These are phyloP conservation scores for Dicentrarchus labrax DNA, from an alignment of 2,113 vertebrate species.

Conservation along the genomic window DNA sequence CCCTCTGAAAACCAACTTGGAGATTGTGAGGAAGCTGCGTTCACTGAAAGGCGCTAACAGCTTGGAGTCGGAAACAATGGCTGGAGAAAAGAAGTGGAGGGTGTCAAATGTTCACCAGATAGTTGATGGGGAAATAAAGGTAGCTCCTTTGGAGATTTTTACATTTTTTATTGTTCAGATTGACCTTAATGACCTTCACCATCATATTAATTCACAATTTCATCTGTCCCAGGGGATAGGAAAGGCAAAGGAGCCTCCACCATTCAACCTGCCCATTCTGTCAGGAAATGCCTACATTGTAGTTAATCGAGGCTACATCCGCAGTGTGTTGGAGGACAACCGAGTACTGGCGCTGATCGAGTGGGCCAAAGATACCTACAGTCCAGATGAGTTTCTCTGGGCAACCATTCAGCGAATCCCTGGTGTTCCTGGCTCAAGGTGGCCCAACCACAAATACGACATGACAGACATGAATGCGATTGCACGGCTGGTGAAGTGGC, in stretches of 20 bases:
- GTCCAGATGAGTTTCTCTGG: slow-evolving; percentile 93
- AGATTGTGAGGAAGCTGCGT: slow-evolving; percentile 89
- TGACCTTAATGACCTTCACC: background rate
- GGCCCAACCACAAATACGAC: slow-evolving; percentile 86
- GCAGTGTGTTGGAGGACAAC: slow-evolving; percentile 81
- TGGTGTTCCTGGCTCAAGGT: slow-evolving; percentile 85
- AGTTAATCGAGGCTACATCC: slow-evolving; percentile 85
- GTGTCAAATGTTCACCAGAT: slow-evolving; percentile 82
- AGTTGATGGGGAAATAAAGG: slow-evolving; percentile 80
- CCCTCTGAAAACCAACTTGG: slow-evolving; percentile 94
- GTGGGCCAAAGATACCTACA: slow-evolving; percentile 92
- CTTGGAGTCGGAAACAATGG: slow-evolving; percentile 89
- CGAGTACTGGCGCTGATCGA: slow-evolving; percentile 84
- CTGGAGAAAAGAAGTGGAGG: slow-evolving; percentile 82
- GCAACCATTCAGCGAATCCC: slow-evolving; percentile 92
- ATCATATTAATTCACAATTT: background rate
- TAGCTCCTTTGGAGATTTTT: background rate
- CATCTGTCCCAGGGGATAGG: slow-evolving; percentile 67
- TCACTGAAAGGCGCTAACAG: slow-evolving; percentile 88
- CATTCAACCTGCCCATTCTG: slow-evolving; percentile 86
- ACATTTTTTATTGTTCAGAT: background rate
- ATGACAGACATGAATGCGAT: slow-evolving; percentile 88
- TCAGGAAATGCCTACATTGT: slow-evolving; percentile 93
- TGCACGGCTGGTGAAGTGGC: slow-evolving; percentile 91
- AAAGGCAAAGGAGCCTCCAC: slow-evolving; percentile 82